Evolutionary conservation across 2,113 vertebrate genomes (phyloP), one percentile per base, ranked within the genome.

Genomic region (Rhea pennata): DNA sequence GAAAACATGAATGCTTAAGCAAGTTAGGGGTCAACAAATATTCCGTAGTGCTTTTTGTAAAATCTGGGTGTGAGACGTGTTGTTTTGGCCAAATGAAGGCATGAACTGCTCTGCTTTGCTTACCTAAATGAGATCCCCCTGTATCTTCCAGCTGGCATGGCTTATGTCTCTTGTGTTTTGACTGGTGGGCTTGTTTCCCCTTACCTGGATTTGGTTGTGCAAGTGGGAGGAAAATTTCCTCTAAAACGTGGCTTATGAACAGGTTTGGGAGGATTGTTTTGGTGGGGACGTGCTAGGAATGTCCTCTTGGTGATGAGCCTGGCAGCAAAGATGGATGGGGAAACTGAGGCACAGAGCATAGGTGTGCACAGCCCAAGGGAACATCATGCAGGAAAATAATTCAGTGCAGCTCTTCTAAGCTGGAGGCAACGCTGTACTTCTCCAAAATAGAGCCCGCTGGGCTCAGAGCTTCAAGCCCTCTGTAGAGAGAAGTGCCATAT

Each of bases 401-500:
- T 21, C 33, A 48, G 64, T n/a, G 24, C 15, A 53, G 12, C 73
- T 31, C 51, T 62, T 64, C 31, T 9, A 46, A 15, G 15, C 50
- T 51, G 50, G 67, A 85, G 42, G 21, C 19, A 77, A 23, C 0
- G 4, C 17, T 83, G 12, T 27, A 5, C 80, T 92, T 79, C 40
- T 40, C 50, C 44, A 39, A 74, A 74, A 64, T 53, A 3, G 80
- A 92, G n/a, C 96, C 46, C 93, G 44, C 97, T 97, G 75, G 0
- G 98, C 97, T 92, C 86, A 95, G 94, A 98, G 97, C 97, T 97
- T 98, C 89, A 72, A 95, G 85, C 98, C 97, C 96, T 95, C 98
- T 92, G 97, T 3, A 69, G 98, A 98, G 98, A 97, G 29, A 87
- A 99, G 98, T 97, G 98, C 98, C 76, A 92, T 99, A 77, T 97